Percentiles rank a stretch among this genome's conserved stretches.
Evolutionary conservation across 2,888 invertebrate species (phyloP).

Genomic region (Hedya salicella): DNA sequence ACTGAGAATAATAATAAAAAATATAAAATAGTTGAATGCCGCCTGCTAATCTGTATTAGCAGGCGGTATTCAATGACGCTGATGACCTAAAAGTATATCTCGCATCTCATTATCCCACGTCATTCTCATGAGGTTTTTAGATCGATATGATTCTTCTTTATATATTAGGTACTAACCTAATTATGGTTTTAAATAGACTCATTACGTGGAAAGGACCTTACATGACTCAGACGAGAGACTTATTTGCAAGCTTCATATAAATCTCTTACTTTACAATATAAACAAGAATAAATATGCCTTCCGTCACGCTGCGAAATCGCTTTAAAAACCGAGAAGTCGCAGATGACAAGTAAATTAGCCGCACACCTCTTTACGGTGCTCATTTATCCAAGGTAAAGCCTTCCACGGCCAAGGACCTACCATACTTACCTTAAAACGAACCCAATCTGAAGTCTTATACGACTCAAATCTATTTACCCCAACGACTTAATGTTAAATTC

Average conservation of each 20-base stretch:
- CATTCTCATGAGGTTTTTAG: too few species aligned
- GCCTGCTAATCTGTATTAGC: too few species aligned
- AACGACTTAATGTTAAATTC: neutral
- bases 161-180: neutral
- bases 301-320: slow-evolving; percentile 38
- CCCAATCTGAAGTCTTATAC: neutral
- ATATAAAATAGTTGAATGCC: too few species aligned
- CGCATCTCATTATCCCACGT: too few species aligned
- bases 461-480: slow-evolving; percentile 4
- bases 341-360: slow-evolving; percentile 42
- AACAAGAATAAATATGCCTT: slow-evolving; percentile 34
- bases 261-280: slow-evolving; percentile 33
- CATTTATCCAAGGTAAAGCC: slow-evolving; percentile 34
- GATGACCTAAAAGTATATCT: too few species aligned
- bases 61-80: too few species aligned
- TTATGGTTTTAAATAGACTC: neutral
- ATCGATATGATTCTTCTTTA: neutral
- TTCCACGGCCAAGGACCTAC: slow-evolving; percentile 17
- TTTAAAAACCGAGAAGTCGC: slow-evolving; percentile 29
- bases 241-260: slow-evolving; percentile 27
- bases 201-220: neutral
- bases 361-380: slow-evolving; percentile 41
- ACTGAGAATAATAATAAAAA: too few species aligned
- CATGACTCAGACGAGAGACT: slow-evolving; percentile 14
- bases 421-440: neutral